Conservation (phyloP, 2,113 vertebrate genomes). For the Falco punctatus region DNA sequence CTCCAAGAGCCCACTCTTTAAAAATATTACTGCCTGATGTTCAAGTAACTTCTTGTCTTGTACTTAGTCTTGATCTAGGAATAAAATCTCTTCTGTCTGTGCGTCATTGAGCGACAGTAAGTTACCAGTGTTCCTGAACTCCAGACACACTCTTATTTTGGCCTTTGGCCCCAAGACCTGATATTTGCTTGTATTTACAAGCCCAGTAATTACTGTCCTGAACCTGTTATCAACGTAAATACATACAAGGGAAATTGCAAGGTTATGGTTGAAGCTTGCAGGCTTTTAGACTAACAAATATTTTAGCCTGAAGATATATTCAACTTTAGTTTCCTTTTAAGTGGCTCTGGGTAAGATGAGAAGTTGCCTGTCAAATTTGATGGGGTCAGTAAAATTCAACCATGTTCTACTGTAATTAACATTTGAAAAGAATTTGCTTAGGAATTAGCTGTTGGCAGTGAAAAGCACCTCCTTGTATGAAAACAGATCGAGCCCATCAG, state of each 20-base stretch:
- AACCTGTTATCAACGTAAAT: conserved; percentile 61
- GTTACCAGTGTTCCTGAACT: neutral
- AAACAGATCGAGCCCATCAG: neutral
- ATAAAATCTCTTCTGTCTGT: neutral
- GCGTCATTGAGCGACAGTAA: neutral
- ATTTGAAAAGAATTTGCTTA: conserved; percentile 76
- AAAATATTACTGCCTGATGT: neutral
- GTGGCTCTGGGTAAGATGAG: conserved; percentile 80
- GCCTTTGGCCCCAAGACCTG: conserved; percentile 47
- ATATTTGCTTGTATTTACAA: conserved; percentile 64
- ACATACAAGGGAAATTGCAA: conserved; percentile 66
- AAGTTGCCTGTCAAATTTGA: conserved; percentile 78
- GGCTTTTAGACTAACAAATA: conserved; percentile 68
- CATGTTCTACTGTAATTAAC: conserved; percentile 83
- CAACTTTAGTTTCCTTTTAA: conserved; percentile 58
- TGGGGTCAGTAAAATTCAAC: conserved; percentile 71
- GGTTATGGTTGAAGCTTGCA: conserved; percentile 55
- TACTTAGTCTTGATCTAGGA: neutral
- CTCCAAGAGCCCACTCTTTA: neutral
- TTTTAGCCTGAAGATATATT: conserved; percentile 71
- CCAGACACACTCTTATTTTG: conserved; percentile 19
- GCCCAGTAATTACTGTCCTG: conserved; percentile 61
- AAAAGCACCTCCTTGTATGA: neutral
- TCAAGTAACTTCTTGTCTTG: neutral
- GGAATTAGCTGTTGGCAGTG: conserved; percentile 81